Evolutionary conservation across 2,888 invertebrate genomes (phyloP).

Genomic region (Sphinx pinastri): DNA sequence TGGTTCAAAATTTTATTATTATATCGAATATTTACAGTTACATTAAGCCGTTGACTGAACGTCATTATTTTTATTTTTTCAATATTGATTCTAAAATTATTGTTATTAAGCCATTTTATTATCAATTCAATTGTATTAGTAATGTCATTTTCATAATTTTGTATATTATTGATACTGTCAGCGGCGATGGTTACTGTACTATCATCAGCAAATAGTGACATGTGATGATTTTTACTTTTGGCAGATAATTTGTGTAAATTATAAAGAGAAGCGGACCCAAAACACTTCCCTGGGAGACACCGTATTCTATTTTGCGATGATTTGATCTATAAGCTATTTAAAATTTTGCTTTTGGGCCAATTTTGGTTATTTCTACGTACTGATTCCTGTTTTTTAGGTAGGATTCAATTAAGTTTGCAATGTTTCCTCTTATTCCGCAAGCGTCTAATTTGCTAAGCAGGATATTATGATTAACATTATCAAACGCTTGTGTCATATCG

Average conservation of each 20-base stretch:
- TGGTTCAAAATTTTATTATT: too few relatives aligned
- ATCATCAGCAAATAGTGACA: too few relatives aligned
- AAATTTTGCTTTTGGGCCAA: background rate
- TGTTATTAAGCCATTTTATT: slow-evolving; percentile 3
- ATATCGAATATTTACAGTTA: too few relatives aligned
- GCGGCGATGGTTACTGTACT: too few relatives aligned
- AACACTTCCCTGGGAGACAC: too few relatives aligned
- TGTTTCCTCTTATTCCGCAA: slow-evolving; percentile 32
- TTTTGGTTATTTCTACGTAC: slow-evolving; percentile 5
- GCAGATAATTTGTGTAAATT: too few relatives aligned
- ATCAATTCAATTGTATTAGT: background rate
- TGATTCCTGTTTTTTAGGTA: slow-evolving; percentile 27
- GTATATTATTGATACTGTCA: too few relatives aligned
- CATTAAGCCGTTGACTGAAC: background rate
- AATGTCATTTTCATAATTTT: too few relatives aligned
- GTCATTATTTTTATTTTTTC: background rate
- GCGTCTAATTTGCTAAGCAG: slow-evolving; percentile 30
- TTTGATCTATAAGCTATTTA: background rate
- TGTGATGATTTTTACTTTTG: too few relatives aligned
- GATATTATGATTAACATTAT: slow-evolving; percentile 32
- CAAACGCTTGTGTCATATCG: slow-evolving; percentile 36
- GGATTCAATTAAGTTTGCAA: slow-evolving; percentile 29
- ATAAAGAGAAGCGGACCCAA: too few relatives aligned
- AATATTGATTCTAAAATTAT: too few relatives aligned
- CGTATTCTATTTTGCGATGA: too few relatives aligned